Conservation (phyloP, 2,113 vertebrate genomes). For the cattle (Bos taurus) region ARS-UCD2.0 NC_037330.1:95657001-95657500, state of each 20-base stretch:
- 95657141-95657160: neutral
- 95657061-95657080: slow-evolving; percentile 64
- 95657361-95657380: neutral
- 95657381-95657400: neutral
- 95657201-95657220: slow-evolving; percentile 16
- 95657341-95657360: neutral
- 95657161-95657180: slow-evolving; percentile 18
- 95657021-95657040: neutral
- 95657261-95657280: neutral
- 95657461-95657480: neutral
- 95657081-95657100: slow-evolving; percentile 48
- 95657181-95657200: neutral
- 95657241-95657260: neutral
- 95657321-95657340: neutral
- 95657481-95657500: neutral
- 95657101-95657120: neutral
- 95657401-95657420: neutral
- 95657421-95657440: neutral
- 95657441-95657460: neutral
- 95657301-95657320: neutral
- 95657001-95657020: neutral
- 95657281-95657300: neutral
- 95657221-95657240: slow-evolving; percentile 6
- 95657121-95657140: slow-evolving; percentile 20
- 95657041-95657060: slow-evolving; percentile 53